Evolutionary conservation across 2,888 invertebrate genomes (phyloP).

Genomic region (Yponomeuta evonymella): DNA sequence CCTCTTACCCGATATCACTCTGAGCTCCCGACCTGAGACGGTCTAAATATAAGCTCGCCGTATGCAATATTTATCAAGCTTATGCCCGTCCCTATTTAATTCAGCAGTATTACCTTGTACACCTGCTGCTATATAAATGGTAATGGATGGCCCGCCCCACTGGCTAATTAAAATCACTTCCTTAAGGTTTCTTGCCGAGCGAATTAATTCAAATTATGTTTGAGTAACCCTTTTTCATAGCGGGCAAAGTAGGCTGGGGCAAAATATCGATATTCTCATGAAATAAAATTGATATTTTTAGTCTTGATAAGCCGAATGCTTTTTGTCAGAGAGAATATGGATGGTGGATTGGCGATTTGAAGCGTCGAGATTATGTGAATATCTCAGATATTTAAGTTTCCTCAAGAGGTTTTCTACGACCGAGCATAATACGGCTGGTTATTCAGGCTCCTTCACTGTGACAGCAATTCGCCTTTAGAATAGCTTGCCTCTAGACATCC

Average conservation of each 20-base stretch:
- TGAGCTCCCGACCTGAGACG: not conserved
- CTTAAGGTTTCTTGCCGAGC: not conserved
- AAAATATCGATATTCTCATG: too few species aligned
- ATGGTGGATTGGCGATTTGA: too few species aligned
- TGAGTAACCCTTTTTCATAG: not conserved
- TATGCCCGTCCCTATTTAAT: not conserved
- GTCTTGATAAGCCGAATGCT: too few species aligned
- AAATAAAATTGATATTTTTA: too few species aligned
- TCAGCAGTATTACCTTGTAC: not conserved
- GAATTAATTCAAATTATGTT: slow-evolving; percentile 2
- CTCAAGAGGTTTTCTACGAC: too few species aligned
- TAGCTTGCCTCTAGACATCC: too few species aligned
- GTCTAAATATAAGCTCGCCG: not conserved
- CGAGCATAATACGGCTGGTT: too few species aligned
- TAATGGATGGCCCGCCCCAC: not conserved
- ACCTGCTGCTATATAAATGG: not conserved
- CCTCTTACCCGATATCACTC: not conserved
- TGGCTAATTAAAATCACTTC: not conserved
- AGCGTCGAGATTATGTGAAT: too few species aligned
- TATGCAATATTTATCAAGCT: slow-evolving; percentile 1
- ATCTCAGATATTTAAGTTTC: too few species aligned
- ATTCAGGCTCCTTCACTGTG: too few species aligned
- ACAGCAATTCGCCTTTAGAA: too few species aligned
- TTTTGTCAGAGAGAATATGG: too few species aligned
- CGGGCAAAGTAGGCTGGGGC: not conserved